Conservation (phyloP, 2,113 vertebrate genomes). For the Ctenodactylus gundi region DNA sequence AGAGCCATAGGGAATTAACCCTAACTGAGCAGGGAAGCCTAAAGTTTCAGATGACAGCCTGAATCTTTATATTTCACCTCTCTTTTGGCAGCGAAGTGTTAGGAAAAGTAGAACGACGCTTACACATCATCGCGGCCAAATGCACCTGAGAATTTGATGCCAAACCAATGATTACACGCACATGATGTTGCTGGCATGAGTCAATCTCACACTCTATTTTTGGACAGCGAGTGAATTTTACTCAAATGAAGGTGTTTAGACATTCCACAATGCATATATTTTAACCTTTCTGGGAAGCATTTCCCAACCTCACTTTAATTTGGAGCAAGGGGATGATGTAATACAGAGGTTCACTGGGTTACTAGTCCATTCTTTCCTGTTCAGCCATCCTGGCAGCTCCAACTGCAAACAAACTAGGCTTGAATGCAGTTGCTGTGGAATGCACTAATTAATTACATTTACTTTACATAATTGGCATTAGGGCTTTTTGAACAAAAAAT, state of each 20-base stretch:
- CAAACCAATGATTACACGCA: neutral
- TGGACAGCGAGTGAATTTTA: conserved; percentile 9
- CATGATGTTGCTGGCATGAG: neutral
- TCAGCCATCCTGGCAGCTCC: neutral
- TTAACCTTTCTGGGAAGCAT: neutral
- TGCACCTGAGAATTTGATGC: neutral
- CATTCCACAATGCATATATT: neutral
- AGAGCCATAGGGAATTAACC: conserved; percentile 32
- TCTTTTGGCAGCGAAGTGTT: conserved; percentile 19
- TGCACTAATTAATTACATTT: conserved; percentile 75
- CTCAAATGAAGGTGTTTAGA: conserved; percentile 4
- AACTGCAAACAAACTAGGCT: conserved; percentile 43
- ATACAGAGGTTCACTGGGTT: neutral
- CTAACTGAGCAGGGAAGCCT: conserved; percentile 6
- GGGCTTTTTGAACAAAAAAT: conserved; percentile 72
- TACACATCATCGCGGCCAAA: neutral
- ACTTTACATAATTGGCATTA: conserved; percentile 78
- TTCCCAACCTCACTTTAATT: neutral
- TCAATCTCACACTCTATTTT: conserved; percentile 26
- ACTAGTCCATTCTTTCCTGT: neutral
- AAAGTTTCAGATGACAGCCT: conserved; percentile 27
- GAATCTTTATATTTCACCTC: neutral
- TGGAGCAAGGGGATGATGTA: neutral
- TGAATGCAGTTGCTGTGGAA: conserved; percentile 54
- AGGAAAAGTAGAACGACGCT: conserved; percentile 48